Evolutionary conservation across 2,888 invertebrate genomes (phyloP).

Genomic region (Deilephila porcellus): DNA sequence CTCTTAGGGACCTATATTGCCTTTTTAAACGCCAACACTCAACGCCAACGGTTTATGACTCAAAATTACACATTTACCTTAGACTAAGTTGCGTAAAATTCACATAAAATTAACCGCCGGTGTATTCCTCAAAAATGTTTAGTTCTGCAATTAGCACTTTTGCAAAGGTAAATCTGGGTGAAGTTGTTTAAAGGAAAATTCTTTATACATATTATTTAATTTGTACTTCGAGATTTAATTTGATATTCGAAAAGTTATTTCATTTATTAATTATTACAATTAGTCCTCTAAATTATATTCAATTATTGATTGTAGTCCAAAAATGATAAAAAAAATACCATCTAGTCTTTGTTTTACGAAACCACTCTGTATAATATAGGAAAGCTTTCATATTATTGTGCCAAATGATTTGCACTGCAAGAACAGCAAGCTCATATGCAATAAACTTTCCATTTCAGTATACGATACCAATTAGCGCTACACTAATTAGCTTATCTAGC

Average conservation of each 20-base stretch:
- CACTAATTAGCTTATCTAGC: constrained; percentile 48
- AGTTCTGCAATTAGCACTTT: background rate
- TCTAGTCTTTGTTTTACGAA: too few relatives aligned
- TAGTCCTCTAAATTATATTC: too few relatives aligned
- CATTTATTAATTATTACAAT: too few relatives aligned
- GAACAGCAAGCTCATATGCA: background rate
- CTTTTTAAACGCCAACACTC: constrained; percentile 23
- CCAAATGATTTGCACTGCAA: background rate
- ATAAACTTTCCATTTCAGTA: constrained; percentile 44
- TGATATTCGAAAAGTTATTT: too few relatives aligned
- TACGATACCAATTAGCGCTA: constrained; percentile 46
- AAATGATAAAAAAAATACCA: too few relatives aligned
- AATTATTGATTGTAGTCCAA: too few relatives aligned
- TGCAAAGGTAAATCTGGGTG: background rate
- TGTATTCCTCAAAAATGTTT: background rate
- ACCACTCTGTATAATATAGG: constrained; percentile 3
- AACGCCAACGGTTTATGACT: constrained; percentile 24
- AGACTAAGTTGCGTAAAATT: constrained; percentile 25
- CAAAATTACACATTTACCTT: constrained; percentile 26
- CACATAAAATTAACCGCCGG: background rate
- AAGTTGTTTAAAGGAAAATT: background rate
- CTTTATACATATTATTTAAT: too few relatives aligned
- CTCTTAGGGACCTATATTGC: constrained; percentile 18
- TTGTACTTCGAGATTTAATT: too few relatives aligned
- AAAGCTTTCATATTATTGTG: constrained; percentile 13